These are phyloP conservation scores for Zaprionus bogoriensis DNA, from an alignment of 2,888 invertebrate genomes.

Conservation along the genomic window DNA sequence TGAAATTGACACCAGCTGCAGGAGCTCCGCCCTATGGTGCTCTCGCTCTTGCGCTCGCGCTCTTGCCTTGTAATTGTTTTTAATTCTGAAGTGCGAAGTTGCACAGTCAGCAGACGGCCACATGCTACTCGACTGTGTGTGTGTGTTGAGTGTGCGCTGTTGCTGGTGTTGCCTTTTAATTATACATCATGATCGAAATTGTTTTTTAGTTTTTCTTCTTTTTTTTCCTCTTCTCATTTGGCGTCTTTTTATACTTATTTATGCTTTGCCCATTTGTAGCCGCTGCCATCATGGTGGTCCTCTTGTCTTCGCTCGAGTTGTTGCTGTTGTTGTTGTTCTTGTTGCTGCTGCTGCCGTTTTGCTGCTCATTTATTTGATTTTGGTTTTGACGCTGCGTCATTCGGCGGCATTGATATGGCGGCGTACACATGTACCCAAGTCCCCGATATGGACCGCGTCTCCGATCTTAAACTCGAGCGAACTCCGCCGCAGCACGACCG, in stretches of 20 bases:
- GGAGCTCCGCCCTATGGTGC: slow-evolving; percentile 56
- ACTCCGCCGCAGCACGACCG: slow-evolving; percentile 12
- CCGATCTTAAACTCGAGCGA: slow-evolving; percentile 16
- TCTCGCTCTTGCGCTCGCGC: slow-evolving; percentile 2
- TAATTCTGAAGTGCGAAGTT: slow-evolving; percentile 79
- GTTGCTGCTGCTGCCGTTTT: slow-evolving; percentile 64
- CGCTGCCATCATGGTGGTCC: slow-evolving; percentile 72
- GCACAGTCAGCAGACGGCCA: slow-evolving; percentile 68
- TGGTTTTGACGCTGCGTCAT: slow-evolving; percentile 75
- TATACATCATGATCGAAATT: slow-evolving; percentile 77
- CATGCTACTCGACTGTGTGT: slow-evolving; percentile 27
- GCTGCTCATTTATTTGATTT: slow-evolving; percentile 70
- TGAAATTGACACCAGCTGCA: slow-evolving; percentile 73
- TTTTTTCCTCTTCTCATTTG: slow-evolving; percentile 54
- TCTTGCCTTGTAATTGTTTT: slow-evolving; percentile 57
- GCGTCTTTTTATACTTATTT: slow-evolving; percentile 66
- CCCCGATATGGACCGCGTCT: slow-evolving; percentile 56
- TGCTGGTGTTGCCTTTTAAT: slow-evolving; percentile 71
- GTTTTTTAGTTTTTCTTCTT: slow-evolving; percentile 55
- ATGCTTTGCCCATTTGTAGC: slow-evolving; percentile 76
- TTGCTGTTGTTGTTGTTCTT: slow-evolving; percentile 59
- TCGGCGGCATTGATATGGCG: slow-evolving; percentile 69
- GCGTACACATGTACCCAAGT: slow-evolving; percentile 38
- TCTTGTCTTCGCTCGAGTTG: slow-evolving; percentile 63
- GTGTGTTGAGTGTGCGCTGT: slow-evolving; percentile 15